Percentiles rank a stretch among this genome's conserved stretches.
Evolutionary conservation across 2,888 invertebrate genomes (phyloP).

Genomic region (Maniola hyperantus): DNA sequence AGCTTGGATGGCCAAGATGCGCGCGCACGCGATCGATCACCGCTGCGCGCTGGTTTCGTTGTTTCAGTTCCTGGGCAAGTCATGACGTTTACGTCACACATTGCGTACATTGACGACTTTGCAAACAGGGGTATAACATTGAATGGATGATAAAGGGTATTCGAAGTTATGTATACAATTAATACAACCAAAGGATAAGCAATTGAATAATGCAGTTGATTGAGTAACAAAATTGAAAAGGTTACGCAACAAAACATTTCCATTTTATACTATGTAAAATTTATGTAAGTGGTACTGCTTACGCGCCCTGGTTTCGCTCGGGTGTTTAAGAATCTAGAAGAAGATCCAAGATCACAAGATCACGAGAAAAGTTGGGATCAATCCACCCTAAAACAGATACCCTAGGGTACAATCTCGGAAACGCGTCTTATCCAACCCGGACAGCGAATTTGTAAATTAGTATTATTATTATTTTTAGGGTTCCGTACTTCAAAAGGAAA

Average conservation of each 20-base stretch:
- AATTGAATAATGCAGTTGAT: conserved; percentile 15
- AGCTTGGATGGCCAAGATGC: conserved; percentile 70
- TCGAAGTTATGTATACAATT: conserved; percentile 17
- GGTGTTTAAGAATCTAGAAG: no score
- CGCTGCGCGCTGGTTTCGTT: conserved; percentile 67
- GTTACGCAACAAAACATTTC: conserved; percentile 15
- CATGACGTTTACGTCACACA: conserved; percentile 76
- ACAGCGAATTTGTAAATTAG: no score
- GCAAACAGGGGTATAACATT: conserved; percentile 54
- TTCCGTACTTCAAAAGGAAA: no score
- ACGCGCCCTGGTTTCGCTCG: no score
- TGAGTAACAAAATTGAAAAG: neutral
- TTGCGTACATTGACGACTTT: conserved; percentile 76
- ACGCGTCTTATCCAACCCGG: no score
- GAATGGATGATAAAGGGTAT: conserved; percentile 47
- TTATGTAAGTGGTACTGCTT: no score
- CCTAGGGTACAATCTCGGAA: no score
- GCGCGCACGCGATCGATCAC: conserved; percentile 79
- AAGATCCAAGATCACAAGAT: no score
- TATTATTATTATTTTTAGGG: no score
- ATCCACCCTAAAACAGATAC: no score
- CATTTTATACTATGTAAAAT: neutral
- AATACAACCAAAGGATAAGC: conserved; percentile 20
- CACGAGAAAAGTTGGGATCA: no score
- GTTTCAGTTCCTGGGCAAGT: conserved; percentile 62